Evolutionary conservation across 2,888 invertebrate species (phyloP).

Genomic region (Platycnemis pennipes): DNA sequence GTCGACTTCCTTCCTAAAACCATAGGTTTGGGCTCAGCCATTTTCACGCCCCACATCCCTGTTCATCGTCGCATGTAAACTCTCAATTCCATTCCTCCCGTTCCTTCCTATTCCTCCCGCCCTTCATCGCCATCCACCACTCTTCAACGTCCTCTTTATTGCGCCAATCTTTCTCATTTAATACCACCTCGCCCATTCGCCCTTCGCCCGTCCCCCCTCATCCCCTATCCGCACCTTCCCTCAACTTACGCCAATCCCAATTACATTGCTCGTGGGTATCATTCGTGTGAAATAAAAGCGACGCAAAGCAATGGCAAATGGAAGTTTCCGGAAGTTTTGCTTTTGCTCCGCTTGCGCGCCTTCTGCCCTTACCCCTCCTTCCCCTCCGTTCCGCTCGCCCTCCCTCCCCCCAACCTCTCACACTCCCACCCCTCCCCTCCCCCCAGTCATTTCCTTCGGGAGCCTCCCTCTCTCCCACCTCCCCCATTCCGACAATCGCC

Average conservation of each 20-base stretch:
- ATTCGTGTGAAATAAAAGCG: conserved; percentile 67
- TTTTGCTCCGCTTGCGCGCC: background rate
- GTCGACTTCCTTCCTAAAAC: background rate
- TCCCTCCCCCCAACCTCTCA: background rate
- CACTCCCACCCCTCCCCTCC: background rate
- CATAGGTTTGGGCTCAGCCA: background rate
- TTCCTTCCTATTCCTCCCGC: background rate
- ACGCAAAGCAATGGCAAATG: conserved; percentile 28
- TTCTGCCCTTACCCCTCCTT: background rate
- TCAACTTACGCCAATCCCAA: conserved; percentile 40
- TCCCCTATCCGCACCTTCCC: background rate
- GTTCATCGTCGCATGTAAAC: background rate
- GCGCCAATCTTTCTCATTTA: background rate
- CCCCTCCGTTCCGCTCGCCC: background rate
- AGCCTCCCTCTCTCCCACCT: background rate
- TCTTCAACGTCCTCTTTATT: background rate
- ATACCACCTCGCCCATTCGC: background rate
- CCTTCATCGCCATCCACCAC: background rate
- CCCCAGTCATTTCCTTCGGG: background rate
- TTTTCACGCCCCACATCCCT: background rate
- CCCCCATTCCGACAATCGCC: background rate
- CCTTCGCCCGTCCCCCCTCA: background rate
- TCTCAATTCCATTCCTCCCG: background rate
- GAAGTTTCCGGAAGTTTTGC: conserved; percentile 49
- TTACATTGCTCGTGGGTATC: conserved; percentile 65